Conservation (phyloP, 1,140 invertebrate species). For the Nasonia vitripennis region DNA sequence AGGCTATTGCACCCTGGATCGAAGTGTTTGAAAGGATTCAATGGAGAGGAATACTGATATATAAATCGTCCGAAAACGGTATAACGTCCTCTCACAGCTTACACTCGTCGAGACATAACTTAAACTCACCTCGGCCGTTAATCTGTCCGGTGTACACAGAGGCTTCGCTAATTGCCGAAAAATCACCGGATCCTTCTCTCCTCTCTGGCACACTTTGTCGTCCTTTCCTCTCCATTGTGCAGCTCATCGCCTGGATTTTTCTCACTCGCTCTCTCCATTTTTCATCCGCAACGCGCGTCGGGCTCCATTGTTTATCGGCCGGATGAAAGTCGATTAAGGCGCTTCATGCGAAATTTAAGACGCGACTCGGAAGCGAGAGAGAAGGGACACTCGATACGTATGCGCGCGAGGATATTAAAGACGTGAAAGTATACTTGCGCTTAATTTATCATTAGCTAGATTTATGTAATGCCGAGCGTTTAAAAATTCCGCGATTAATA, state of each 20-base stretch:
- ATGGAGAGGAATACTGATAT: not conserved
- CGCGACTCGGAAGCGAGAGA: not conserved
- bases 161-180: conserved; percentile 31
- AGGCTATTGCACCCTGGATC: too few relatives aligned
- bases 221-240: not conserved
- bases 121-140: conserved; percentile 16
- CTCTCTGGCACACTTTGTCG: conserved; percentile 24
- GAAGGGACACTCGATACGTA: conserved; percentile 37
- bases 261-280: conserved; percentile 7
- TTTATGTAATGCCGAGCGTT: conserved; percentile 33
- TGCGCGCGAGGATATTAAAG: conserved; percentile 36
- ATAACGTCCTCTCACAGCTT: not conserved
- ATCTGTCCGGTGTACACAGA: conserved; percentile 1
- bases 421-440: conserved; percentile 24
- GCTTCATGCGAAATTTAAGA: conserved; percentile 37
- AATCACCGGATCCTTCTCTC: not conserved
- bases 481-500: not conserved
- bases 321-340: conserved; percentile 47
- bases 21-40: too few relatives aligned
- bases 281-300: not conserved
- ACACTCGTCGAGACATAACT: not conserved
- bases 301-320: conserved; percentile 34
- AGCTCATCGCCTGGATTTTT: not conserved
- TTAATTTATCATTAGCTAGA: conserved; percentile 43
- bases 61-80: not conserved